These are phyloP conservation scores for Drosophila repletoides DNA, from an alignment of 1,140 invertebrate species.

Conservation along the genomic window DNA sequence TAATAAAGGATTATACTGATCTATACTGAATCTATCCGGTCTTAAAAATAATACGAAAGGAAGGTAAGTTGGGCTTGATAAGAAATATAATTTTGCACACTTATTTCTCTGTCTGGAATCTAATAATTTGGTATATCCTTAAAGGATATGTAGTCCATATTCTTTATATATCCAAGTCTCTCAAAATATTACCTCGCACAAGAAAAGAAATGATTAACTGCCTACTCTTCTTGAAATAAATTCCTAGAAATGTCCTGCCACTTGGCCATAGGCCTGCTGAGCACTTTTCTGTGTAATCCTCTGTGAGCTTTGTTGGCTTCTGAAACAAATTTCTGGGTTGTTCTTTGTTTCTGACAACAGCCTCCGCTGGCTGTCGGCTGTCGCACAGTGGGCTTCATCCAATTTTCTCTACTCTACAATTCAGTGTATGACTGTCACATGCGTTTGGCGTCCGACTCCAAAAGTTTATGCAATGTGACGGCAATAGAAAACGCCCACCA, in stretches of 20 bases:
- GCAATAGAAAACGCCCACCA: slow-evolving; percentile 44
- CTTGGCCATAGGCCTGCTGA: slow-evolving; percentile 58
- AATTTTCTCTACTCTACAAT: slow-evolving; percentile 1
- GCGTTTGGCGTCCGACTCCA: slow-evolving; percentile 50
- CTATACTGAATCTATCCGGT: too few relatives aligned
- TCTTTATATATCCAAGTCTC: too few relatives aligned
- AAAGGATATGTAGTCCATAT: too few relatives aligned
- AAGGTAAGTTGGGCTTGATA: too few relatives aligned
- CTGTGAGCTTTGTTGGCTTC: slow-evolving; percentile 50
- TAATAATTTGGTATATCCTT: too few relatives aligned
- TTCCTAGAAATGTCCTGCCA: slow-evolving; percentile 33
- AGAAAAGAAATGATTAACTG: slow-evolving; percentile 56
- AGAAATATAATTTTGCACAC: too few relatives aligned
- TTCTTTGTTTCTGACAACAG: slow-evolving; percentile 28
- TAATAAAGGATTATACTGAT: too few relatives aligned
- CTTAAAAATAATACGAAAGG: too few relatives aligned
- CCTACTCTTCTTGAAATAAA: slow-evolving; percentile 13
- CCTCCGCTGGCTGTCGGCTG: slow-evolving; percentile 28
- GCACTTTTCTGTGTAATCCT: slow-evolving; percentile 63
- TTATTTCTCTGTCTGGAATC: neutral
- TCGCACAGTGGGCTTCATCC: slow-evolving; percentile 23
- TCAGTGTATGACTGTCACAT: slow-evolving; percentile 63
- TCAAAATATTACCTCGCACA: neutral
- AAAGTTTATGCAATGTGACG: slow-evolving; percentile 57
- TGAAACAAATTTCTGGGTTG: slow-evolving; percentile 38